These are phyloP conservation scores for Macrophya annulata DNA, from an alignment of 2,888 invertebrate species.

Conservation along the genomic window DNA sequence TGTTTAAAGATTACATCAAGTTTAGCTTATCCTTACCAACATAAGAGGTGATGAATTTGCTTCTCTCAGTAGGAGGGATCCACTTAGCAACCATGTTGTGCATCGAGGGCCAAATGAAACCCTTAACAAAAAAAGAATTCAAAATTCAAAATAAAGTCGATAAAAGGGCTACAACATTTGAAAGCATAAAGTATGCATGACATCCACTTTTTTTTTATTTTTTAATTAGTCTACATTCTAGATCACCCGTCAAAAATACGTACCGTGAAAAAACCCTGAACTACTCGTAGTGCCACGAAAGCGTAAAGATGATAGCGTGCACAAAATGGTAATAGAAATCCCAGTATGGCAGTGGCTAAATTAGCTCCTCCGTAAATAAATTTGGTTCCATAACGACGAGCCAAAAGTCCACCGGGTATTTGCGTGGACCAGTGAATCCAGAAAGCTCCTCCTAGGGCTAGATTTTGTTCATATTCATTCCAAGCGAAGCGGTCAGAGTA, in stretches of 20 bases:
- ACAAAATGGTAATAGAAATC: constrained; percentile 85
- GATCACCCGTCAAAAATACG: no score
- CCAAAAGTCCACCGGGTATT: constrained; percentile 87
- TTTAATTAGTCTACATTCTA: no score
- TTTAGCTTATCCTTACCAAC: constrained; percentile 77
- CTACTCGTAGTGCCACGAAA: constrained; percentile 83
- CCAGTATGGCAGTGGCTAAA: constrained; percentile 83
- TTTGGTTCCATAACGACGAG: constrained; percentile 87
- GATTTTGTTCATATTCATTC: constrained; percentile 85
- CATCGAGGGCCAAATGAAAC: constrained; percentile 89
- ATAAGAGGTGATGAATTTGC: constrained; percentile 86
- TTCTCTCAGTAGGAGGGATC: constrained; percentile 92
- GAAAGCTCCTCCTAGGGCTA: constrained; percentile 86
- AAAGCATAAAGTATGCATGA: neutral
- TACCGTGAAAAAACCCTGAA: constrained; percentile 88
- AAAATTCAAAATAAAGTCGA: neutral
- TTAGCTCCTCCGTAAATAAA: constrained; percentile 86
- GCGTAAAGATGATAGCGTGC: constrained; percentile 82
- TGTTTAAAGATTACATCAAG: neutral
- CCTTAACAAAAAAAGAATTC: constrained; percentile 78
- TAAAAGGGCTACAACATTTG: neutral
- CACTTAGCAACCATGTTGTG: constrained; percentile 90
- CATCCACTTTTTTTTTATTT: neutral
- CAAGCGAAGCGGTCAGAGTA: constrained; percentile 80
- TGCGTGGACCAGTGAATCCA: constrained; percentile 88